Base-by-base conservation (phyloP, 2,888 invertebrate genomes). In the Pristionchus exspectatus region DNA sequence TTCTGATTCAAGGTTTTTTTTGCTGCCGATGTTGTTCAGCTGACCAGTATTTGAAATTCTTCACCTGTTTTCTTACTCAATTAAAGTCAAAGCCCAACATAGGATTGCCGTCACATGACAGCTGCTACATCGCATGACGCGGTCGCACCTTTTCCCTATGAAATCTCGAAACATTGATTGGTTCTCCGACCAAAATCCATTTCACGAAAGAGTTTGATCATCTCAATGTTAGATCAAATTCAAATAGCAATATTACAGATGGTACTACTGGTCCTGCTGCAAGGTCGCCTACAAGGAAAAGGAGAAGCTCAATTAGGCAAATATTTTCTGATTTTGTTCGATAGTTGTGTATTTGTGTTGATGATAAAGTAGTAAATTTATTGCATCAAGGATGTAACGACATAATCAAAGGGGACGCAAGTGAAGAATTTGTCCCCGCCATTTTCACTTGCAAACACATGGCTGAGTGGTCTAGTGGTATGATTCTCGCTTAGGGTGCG, bases 401-500 rank as follows among this genome's bases (percentile, higher is more conserved):
- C 63, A 18, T n/a, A 59, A 63, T 63, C 63, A 63, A 63, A 24
- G 3, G 63, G 18, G 1, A 63, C 24, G 63, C 14, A 14, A 5
- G 21, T 3, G 18, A 63, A 63, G 21, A 7, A 59, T 59, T 59
- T 21, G 21, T 59, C 59, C 14, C 59, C 59, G 21, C 24, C 59
- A 59, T 24, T 16, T 44, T 27, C 81, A 0, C 81, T 50, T 9
- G 0, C 1, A 21, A 2, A 9, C 16, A 69, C 87, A 87, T 87
- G 92, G 92, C 92, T 91, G 89, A 92, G 92, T 93, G 93, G 93
- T 93, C 93, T 93, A 93, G 93, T 92, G 93, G 93, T 92, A 93
- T 93, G 93, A 93, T 93, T 93, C 93, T 93, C 93, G 93, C 93
- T 93, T 93, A 90, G 93, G 93, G 93, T 93, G 93, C 93, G 93